Evolutionary conservation across 1,140 invertebrate genomes (phyloP).

Genomic region (Ceratosolen solmsi): DNA sequence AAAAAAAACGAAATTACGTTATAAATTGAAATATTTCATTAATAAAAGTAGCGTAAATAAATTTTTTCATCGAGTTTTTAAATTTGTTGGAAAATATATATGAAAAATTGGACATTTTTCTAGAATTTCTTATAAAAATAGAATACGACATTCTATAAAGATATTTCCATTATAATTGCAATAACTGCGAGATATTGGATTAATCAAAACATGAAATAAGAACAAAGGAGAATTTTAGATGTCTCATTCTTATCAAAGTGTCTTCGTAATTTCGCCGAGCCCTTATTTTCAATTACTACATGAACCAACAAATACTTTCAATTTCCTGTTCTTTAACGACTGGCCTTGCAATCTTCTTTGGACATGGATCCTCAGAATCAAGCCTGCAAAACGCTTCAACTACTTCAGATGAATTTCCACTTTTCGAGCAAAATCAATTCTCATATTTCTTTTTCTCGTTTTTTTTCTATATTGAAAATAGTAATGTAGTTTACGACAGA

Average conservation of each 20-base stretch:
- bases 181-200: background rate
- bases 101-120: too few relatives aligned
- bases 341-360: conserved; percentile 26
- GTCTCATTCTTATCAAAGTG: background rate
- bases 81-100: too few relatives aligned
- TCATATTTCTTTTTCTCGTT: conserved; percentile 10
- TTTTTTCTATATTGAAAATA: conserved; percentile 28
- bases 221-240: background rate
- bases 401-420: conserved; percentile 32
- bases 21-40: too few relatives aligned
- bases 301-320: conserved; percentile 42
- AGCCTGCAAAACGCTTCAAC: conserved; percentile 15
- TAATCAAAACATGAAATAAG: background rate
- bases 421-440: conserved; percentile 26
- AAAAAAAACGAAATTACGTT: too few relatives aligned
- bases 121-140: too few relatives aligned
- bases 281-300: conserved; percentile 27
- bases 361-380: conserved; percentile 25
- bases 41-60: too few relatives aligned
- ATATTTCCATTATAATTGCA: too few relatives aligned
- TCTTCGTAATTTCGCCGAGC: conserved; percentile 11
- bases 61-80: too few relatives aligned
- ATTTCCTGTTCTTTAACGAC: conserved; percentile 47
- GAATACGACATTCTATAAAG: too few relatives aligned
- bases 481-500: background rate